A percentile compares a stretch with the other conserved stretches of the same genome.
These are phyloP conservation scores for Alentia gelatinosa DNA, from an alignment of 2,888 invertebrate species.

Conservation along the genomic window DNA sequence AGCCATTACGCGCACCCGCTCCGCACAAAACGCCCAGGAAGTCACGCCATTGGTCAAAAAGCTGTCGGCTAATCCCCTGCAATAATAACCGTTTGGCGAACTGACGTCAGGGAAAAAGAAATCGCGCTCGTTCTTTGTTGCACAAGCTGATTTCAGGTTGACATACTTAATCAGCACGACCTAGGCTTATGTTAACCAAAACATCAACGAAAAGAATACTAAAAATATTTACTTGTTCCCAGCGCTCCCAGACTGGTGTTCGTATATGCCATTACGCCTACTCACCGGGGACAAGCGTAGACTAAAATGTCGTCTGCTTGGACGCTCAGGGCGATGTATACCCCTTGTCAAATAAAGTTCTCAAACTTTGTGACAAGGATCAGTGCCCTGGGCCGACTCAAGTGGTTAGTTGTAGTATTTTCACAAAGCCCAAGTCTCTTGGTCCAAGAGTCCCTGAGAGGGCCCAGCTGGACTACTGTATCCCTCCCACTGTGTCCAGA, in stretches of 20 bases:
- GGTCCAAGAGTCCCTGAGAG: background rate
- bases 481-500: background rate
- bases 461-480: background rate
- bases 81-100: background rate
- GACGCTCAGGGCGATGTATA: background rate
- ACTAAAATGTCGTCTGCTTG: background rate
- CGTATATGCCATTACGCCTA: background rate
- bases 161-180: background rate
- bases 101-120: background rate
- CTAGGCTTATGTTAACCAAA: background rate
- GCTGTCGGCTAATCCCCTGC: background rate
- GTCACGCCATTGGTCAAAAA: conserved; percentile 6
- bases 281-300: background rate
- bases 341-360: background rate
- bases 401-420: background rate
- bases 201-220: background rate
- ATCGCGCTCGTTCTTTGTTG: background rate
- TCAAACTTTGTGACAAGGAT: conserved; percentile 2
- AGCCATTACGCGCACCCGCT: background rate
- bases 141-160: background rate
- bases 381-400: background rate
- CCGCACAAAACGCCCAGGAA: background rate
- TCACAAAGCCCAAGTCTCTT: background rate
- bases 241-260: background rate
- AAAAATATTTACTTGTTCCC: background rate